Percentiles rank a stretch among this genome's conserved stretches.
These are phyloP conservation scores for Seira ritae DNA, from an alignment of 2,888 invertebrate species.

Conservation along the genomic window DNA sequence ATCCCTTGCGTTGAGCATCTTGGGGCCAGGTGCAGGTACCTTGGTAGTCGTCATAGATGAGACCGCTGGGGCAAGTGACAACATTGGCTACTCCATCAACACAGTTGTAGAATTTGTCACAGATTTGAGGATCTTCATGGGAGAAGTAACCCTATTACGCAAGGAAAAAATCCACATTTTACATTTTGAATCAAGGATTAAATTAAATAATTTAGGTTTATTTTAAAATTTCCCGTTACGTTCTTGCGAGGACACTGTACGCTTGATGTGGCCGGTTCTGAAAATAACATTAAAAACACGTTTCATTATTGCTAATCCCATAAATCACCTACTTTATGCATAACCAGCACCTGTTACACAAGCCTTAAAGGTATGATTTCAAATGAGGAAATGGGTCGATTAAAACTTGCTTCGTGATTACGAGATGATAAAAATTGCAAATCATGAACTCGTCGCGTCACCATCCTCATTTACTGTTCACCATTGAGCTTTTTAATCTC, in stretches of 20 bases:
- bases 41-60: conserved; percentile 92
- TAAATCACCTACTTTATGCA: conserved; percentile 2
- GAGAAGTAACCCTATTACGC: conserved; percentile 87
- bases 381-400: conserved; percentile 11
- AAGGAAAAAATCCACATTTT: too few species aligned
- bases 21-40: conserved; percentile 93
- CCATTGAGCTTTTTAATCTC: neutral
- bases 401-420: neutral
- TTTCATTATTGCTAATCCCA: conserved; percentile 12
- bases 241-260: conserved; percentile 86
- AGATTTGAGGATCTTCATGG: conserved; percentile 87
- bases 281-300: conserved; percentile 14
- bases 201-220: neutral
- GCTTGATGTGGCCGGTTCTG: conserved; percentile 86
- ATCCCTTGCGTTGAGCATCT: conserved; percentile 71
- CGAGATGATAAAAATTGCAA: neutral
- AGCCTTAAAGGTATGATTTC: neutral
- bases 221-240: neutral
- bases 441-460: neutral
- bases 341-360: neutral
- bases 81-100: conserved; percentile 89
- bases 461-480: too few species aligned
- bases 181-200: too few species aligned
- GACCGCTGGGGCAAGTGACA: conserved; percentile 89
- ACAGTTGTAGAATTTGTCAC: conserved; percentile 90